Conservation (phyloP, 2,888 invertebrate species). For the Macrophya alboannulata region DNA sequence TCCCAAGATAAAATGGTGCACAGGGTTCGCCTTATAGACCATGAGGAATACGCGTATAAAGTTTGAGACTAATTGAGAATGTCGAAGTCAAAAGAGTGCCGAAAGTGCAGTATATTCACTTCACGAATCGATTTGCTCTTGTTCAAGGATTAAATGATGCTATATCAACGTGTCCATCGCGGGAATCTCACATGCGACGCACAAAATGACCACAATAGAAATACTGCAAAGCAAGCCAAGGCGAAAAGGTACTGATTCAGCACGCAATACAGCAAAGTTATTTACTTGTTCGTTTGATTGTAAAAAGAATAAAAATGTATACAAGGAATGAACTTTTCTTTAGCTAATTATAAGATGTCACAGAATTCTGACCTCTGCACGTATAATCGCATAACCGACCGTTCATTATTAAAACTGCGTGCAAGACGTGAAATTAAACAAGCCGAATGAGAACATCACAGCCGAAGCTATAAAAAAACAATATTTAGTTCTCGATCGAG, state of each 20-base stretch:
- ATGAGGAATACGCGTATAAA: neutral
- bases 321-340: neutral
- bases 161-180: constrained; percentile 21
- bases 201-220: neutral
- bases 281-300: neutral
- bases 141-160: constrained; percentile 14
- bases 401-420: neutral
- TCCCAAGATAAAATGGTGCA: neutral
- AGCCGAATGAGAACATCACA: neutral
- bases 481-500: neutral
- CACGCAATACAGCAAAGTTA: neutral
- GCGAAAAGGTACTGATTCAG: neutral
- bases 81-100: neutral
- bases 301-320: neutral
- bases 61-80: neutral
- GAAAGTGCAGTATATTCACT: neutral
- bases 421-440: constrained; percentile 9
- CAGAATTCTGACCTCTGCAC: neutral
- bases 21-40: neutral
- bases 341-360: neutral
- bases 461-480: constrained; percentile 9
- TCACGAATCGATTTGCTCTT: neutral
- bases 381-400: neutral
- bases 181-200: constrained; percentile 27
- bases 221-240: constrained; percentile 50